Percentiles rank a stretch among this genome's conserved stretches.
phyloP scores from a whole-genome alignment of 2,888 invertebrate species.

The Achlya flavicornis region DNA sequence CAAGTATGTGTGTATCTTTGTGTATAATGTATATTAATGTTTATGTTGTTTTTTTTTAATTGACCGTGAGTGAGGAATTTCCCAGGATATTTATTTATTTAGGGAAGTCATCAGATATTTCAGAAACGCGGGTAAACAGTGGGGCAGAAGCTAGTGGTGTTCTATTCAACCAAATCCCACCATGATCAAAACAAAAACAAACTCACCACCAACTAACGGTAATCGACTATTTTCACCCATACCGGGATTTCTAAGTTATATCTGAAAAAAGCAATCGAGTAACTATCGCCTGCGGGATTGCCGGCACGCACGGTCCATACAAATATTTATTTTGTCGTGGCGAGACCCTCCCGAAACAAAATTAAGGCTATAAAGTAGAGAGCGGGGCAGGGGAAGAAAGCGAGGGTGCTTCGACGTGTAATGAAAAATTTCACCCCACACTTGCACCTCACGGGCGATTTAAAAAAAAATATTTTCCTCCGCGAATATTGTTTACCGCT shows the following conservation, averaged over 20 bases:
- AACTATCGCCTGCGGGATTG: slow-evolving; percentile 29
- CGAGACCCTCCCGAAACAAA: slow-evolving; percentile 65
- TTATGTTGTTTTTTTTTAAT: too few species aligned
- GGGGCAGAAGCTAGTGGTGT: too few species aligned
- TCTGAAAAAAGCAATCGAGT: neutral
- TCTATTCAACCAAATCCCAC: too few species aligned
- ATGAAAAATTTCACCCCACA: slow-evolving; percentile 64
- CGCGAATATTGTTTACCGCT: slow-evolving; percentile 3
- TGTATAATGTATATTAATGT: too few species aligned
- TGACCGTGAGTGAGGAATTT: too few species aligned
- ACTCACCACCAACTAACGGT: neutral
- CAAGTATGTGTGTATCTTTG: too few species aligned
- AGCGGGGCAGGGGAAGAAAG: slow-evolving; percentile 45
- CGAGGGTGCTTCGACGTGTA: slow-evolving; percentile 56
- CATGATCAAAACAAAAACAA: too few species aligned
- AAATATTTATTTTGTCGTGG: slow-evolving; percentile 68
- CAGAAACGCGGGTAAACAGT: too few species aligned
- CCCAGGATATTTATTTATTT: too few species aligned
- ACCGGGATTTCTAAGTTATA: neutral
- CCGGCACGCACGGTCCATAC: slow-evolving; percentile 52
- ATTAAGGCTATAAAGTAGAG: slow-evolving; percentile 68
- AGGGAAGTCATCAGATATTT: too few species aligned
- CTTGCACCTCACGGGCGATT: slow-evolving; percentile 48
- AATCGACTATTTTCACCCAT: neutral
- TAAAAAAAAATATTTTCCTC: slow-evolving; percentile 37